Conservation (phyloP, 2,113 vertebrate genomes). For the Rhagologus leucostigma region DNA sequence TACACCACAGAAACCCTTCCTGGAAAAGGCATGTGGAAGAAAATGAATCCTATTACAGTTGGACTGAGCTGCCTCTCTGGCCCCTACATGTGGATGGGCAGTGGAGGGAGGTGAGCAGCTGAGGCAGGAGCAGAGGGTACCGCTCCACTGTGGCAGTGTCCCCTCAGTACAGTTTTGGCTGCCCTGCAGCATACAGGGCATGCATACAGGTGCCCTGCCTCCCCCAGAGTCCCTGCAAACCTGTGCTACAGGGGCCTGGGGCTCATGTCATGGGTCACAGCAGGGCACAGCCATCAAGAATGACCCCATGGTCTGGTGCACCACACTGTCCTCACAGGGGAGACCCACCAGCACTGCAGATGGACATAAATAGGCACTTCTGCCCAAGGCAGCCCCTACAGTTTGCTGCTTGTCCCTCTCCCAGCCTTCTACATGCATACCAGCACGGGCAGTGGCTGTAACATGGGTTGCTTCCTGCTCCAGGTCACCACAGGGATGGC, state of each 20-base stretch:
- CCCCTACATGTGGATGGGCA: background rate
- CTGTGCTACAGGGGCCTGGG: background rate
- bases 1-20: background rate
- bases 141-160: background rate
- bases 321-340: background rate
- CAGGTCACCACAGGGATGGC: fast-evolving
- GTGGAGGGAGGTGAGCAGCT: background rate
- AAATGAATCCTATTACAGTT: background rate
- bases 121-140: background rate
- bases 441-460: background rate
- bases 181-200: background rate
- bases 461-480: background rate
- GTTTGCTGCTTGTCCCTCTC: background rate
- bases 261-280: background rate
- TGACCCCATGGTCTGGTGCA: background rate
- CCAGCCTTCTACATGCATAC: background rate
- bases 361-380: background rate
- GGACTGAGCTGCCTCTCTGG: background rate
- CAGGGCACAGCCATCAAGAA: background rate
- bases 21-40: background rate
- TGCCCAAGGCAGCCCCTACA: background rate
- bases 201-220: background rate
- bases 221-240: background rate
- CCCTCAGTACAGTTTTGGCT: fast-evolving
- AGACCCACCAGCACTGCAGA: background rate